These are phyloP conservation scores for Drosophila jambulina DNA, from an alignment of 1,140 invertebrate species.

Conservation along the genomic window DNA sequence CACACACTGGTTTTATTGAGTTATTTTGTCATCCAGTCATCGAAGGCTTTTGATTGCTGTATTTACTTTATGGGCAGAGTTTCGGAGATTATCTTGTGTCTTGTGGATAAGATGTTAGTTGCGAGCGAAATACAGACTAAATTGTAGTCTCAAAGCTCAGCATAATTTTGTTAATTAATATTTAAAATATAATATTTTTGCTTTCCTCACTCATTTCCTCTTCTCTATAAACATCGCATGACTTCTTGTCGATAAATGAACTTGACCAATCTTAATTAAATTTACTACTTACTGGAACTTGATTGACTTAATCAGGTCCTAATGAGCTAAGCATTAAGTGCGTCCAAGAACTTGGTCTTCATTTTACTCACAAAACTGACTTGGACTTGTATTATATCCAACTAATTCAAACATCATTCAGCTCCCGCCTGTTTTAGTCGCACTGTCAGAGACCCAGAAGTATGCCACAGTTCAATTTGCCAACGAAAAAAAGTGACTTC, in stretches of 20 bases:
- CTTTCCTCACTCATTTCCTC: not conserved
- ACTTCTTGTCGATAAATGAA: not conserved
- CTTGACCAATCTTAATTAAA: not conserved
- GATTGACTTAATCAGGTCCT: not conserved
- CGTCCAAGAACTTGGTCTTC: constrained; percentile 1
- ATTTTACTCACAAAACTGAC: constrained; percentile 2
- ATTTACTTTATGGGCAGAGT: not conserved
- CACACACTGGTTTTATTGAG: constrained; percentile 9
- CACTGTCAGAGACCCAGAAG: constrained; percentile 14
- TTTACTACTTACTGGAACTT: not conserved
- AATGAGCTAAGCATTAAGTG: not conserved
- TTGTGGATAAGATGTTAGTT: not conserved
- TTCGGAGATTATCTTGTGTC: no score
- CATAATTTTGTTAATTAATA: not conserved
- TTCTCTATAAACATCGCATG: not conserved
- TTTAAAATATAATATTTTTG: not conserved
- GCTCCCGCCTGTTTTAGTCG: not conserved
- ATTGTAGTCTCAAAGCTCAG: not conserved
- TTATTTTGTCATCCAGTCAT: constrained; percentile 18
- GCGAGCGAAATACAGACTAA: not conserved
- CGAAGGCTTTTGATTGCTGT: not conserved
- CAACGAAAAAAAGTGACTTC: constrained; percentile 11
- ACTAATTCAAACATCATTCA: constrained; percentile 35
- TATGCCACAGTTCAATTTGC: constrained; percentile 29
- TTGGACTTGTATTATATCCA: constrained; percentile 4